Evolutionary conservation across 2,797 vertebrate genomes (phyloP).

Genomic region (Sus cebifrons): DNA sequence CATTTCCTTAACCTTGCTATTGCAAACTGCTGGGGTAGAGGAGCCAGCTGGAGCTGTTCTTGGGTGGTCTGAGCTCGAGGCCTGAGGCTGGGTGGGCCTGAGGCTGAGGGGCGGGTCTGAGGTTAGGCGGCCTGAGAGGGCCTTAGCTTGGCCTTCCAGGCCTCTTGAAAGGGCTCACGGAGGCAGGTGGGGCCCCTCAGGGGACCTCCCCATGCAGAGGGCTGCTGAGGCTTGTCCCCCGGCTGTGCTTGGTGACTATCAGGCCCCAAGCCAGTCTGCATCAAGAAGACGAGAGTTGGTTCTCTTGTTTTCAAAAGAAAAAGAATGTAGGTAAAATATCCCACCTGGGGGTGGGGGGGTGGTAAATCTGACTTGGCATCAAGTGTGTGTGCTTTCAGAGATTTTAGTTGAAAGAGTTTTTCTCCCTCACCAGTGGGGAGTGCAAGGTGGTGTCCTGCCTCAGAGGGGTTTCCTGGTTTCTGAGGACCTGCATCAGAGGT

Average conservation of each 20-base stretch:
- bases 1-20: neutral
- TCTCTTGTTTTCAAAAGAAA: neutral
- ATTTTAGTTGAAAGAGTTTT: neutral
- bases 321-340: neutral
- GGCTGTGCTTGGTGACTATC: neutral
- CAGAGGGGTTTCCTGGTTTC: neutral
- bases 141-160: neutral
- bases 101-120: neutral
- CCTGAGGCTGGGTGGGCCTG: neutral
- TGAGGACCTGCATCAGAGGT: neutral
- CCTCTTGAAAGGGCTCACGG: neutral
- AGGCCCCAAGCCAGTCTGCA: fast-evolving
- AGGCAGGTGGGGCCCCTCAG: neutral
- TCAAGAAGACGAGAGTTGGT: neutral
- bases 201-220: neutral
- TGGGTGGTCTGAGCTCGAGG: slow-evolving; percentile 1
- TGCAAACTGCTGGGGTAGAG: neutral
- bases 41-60: neutral
- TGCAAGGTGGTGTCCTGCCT: neutral
- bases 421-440: neutral
- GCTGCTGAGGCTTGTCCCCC: neutral
- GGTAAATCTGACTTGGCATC: neutral
- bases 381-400: neutral
- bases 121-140: neutral
- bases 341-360: neutral